phyloP scores from a whole-genome alignment of 2,888 invertebrate genomes.

The Calliphora vomitoria region DNA sequence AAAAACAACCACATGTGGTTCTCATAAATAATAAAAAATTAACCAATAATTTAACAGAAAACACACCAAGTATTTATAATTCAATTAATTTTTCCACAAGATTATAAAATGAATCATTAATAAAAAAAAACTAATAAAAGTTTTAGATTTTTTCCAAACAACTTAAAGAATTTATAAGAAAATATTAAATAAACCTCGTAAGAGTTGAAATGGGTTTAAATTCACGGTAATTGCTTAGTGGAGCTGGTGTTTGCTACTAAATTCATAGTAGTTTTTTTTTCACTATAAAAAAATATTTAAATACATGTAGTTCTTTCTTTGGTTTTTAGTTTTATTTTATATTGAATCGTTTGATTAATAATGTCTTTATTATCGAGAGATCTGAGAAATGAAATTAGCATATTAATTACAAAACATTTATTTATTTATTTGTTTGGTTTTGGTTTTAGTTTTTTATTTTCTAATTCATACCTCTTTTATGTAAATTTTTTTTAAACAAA shows the following conservation, averaged over 20 bases:
- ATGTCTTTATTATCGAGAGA: neutral
- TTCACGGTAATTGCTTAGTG: too few relatives aligned
- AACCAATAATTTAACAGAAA: slow-evolving; percentile 16
- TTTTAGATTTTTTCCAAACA: neutral
- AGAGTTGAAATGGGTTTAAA: too few relatives aligned
- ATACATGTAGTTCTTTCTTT: neutral
- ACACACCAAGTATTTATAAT: slow-evolving; percentile 29
- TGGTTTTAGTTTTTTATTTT: neutral
- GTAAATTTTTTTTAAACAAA: neutral
- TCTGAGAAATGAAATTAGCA: slow-evolving; percentile 21
- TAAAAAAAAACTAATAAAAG: slow-evolving; percentile 11
- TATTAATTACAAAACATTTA: slow-evolving; percentile 46
- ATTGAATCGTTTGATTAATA: slow-evolving; percentile 6
- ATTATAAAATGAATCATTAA: slow-evolving; percentile 44
- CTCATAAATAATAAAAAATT: slow-evolving; percentile 14
- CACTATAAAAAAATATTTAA: slow-evolving; percentile 11
- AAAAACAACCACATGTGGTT: slow-evolving; percentile 22
- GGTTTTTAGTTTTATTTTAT: neutral
- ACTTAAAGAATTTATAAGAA: neutral
- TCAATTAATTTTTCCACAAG: slow-evolving; percentile 23
- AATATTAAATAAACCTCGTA: too few relatives aligned
- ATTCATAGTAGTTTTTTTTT: neutral
- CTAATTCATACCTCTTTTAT: neutral
- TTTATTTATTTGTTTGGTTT: slow-evolving; percentile 23
- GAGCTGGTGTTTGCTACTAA: neutral